phyloP scores from a whole-genome alignment of 2,113 vertebrate genomes.

The Oreochromis tanganicae region DNA sequence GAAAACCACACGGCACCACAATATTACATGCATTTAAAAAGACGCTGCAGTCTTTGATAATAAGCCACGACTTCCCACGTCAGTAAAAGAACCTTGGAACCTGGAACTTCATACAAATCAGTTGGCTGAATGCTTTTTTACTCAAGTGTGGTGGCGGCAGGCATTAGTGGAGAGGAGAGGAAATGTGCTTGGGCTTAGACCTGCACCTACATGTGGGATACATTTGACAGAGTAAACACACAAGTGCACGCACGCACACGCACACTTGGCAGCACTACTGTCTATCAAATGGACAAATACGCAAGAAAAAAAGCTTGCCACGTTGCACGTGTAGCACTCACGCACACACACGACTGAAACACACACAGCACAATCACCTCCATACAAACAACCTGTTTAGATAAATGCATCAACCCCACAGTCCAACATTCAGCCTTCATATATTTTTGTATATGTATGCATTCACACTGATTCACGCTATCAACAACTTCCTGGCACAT shows the following conservation, averaged over 20 bases:
- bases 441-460: background rate
- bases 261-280: constrained; percentile 46
- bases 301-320: background rate
- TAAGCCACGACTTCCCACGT: background rate
- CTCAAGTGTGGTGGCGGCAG: background rate
- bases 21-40: background rate
- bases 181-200: constrained; percentile 34
- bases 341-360: background rate
- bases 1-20: background rate
- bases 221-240: constrained; percentile 62
- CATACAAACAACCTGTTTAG: background rate
- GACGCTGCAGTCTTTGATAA: background rate
- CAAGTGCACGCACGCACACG: background rate
- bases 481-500: constrained; percentile 21
- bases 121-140: background rate
- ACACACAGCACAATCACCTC: background rate
- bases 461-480: background rate
- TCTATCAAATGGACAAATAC: constrained; percentile 52
- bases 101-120: background rate
- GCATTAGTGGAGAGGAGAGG: background rate
- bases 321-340: constrained; percentile 44
- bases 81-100: background rate
- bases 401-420: background rate
- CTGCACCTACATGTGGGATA: constrained; percentile 65
- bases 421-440: background rate